Base-by-base conservation (phyloP, 2,113 vertebrate genomes). In the Blennius ocellaris region DNA sequence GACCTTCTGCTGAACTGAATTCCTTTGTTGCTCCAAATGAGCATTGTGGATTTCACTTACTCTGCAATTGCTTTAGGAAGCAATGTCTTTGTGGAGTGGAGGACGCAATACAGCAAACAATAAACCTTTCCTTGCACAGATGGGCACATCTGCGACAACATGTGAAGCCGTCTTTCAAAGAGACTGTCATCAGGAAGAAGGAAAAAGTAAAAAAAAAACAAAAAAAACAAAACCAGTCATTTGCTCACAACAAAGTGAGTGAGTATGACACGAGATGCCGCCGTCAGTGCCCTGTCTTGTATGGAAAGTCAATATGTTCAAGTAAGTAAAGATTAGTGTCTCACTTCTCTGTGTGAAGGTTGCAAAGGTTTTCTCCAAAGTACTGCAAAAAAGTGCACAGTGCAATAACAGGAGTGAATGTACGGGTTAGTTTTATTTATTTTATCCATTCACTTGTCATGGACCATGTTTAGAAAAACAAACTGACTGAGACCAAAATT, bases 61-160 rank as follows among this genome's bases (percentile, higher is more conserved):
- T 53, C 7, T 54, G 17, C 30, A 45, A 54, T 45, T 11, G 40
- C 17, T 66, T 36, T 15, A 66, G 10, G 17, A 52, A 51, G 8
- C 11, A 40, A 45, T 45, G 7, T 39, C 53, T 36, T 59, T 45
- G 57, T 43, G 56, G 10, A 58, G 10, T 7, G 15, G 2, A 43
- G 48, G 38, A n/a, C 16, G 8, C n/a, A 66, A 41, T 12, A n/a
- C 39, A 5, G 63, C 17, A 52, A 21, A 36, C 47, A 63, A 62
- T 37, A 48, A 64, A 7, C 11, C n/a, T 52, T 45, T 10, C 11
- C 30, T 10, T 14, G 15, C 6, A 6, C 15, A 43, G 16, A 12
- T 1, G 9, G 15, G 7, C 17, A 52, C 11, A 4, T 55, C 37
- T n/a, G 37, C 7, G 10, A 43, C 7, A 48, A 16, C 15, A 8